A percentile compares a stretch with the other conserved stretches of the same genome.
phyloP scores from a whole-genome alignment of 2,113 vertebrate species.

The Cisticola juncidis region DNA sequence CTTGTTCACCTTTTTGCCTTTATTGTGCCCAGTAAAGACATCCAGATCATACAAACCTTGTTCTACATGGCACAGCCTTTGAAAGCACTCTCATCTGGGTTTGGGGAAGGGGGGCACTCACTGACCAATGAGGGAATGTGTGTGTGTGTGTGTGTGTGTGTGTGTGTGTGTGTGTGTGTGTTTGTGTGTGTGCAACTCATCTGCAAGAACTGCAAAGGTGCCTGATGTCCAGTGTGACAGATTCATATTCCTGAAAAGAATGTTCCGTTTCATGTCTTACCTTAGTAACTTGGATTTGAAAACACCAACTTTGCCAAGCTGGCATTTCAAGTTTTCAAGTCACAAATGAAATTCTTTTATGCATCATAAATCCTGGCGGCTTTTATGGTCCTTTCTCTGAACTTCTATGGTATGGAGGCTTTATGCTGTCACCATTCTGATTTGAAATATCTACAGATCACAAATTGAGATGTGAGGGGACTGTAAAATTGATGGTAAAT shows the following conservation, averaged over 20 bases:
- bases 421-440: not conserved
- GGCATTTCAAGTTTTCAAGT: not conserved
- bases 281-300: not conserved
- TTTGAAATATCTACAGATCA: conserved; percentile 22
- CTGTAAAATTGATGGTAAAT: conserved; percentile 7
- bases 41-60: not conserved
- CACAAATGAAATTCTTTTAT: conserved; percentile 1
- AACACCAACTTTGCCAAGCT: not conserved
- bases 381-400: conserved; percentile 15
- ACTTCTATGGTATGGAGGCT: not conserved
- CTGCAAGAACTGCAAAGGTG: not conserved
- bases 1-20: not conserved
- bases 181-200: not conserved
- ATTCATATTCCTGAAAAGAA: not conserved
- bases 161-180: not conserved
- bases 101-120: not conserved
- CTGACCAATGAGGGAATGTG: not conserved
- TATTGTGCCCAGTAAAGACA: not conserved
- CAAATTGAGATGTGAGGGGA: not conserved
- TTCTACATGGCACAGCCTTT: not conserved
- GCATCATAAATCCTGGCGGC: conserved; percentile 3
- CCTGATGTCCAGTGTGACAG: not conserved
- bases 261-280: not conserved
- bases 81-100: not conserved
- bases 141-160: too few species aligned